Base-by-base conservation (phyloP, 2,888 invertebrate species). In the Serrognathus titanus region DNA sequence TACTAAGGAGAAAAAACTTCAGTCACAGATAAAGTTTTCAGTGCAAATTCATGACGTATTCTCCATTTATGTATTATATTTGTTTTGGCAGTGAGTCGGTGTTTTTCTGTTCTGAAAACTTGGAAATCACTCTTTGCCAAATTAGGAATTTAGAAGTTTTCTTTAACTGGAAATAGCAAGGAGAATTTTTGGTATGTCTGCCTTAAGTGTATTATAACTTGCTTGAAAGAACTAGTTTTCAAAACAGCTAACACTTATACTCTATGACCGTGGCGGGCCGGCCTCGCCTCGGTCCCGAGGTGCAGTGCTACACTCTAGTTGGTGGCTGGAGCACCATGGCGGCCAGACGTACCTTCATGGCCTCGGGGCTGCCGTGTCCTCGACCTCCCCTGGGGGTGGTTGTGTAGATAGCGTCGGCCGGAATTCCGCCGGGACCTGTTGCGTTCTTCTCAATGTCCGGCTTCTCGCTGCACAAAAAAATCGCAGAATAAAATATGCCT, bases 311-410 rank as follows among this genome's bases (percentile, higher is more conserved):
- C 78, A 89, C 90, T 82, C 90, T 88, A 82, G 91, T 92, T 78
- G 92, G 92, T 71, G 92, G 89, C 82, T 92, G 92, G 79, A 92
- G 83, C 81, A 92, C 90, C 83, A 90, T 90, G 77, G 92, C 90
- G 74, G 92, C 92, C 79, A 91, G 88, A 81, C 92, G 90, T 82
- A 92, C 90, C 87, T 91, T 90, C 85, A 90, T 88, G 80, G 88
- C 88, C 81, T 84, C 92, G 73, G 86, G 91, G 61, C 77, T 78
- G 49, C 46, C 43, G 43, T 54, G 51, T 16, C 55, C 38, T 51
- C 57, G 37, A 35, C 51, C 57, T 11, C 48, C 72, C 61, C 51
- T 73, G 59, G 66, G 74, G 63, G 69, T 75, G 57, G 87, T 84
- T 55, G 85, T 85, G 77, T 89, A 89, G 57, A 89, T 87, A 16